These are phyloP conservation scores for Holotrichia oblita DNA, from an alignment of 1,140 invertebrate species.

Conservation along the genomic window DNA sequence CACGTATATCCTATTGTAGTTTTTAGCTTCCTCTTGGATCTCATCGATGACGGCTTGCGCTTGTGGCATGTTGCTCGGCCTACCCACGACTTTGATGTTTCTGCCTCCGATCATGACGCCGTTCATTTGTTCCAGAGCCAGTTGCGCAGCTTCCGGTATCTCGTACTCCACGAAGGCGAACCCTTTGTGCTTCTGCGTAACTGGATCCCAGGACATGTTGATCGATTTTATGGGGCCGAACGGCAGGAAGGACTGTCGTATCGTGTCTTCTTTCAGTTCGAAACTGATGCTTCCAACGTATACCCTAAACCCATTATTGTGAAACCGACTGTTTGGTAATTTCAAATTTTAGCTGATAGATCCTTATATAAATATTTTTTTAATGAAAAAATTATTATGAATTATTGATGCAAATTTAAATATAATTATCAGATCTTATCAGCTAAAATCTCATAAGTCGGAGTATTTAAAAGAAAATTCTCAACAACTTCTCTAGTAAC, in stretches of 20 bases:
- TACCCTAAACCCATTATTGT: conserved; percentile 73
- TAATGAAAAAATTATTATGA: too few species aligned
- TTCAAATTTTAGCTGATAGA: conserved; percentile 9
- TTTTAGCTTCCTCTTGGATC: conserved; percentile 97
- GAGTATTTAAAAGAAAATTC: conserved; percentile 52
- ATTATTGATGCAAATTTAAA: not conserved
- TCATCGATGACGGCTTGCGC: conserved; percentile 99
- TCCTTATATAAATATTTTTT: not conserved
- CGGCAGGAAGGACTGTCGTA: conserved; percentile 95
- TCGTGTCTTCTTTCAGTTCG: conserved; percentile 98
- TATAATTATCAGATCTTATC: conserved; percentile 71
- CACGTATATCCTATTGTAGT: conserved; percentile 97
- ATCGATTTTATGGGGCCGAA: conserved; percentile 99
- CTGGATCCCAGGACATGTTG: conserved; percentile 99
- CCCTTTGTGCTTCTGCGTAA: conserved; percentile 99
- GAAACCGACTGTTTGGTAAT: not conserved
- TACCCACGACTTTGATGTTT: conserved; percentile 79
- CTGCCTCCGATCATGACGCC: conserved; percentile 98
- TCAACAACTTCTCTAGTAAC: conserved; percentile 56
- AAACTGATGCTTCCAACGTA: conserved; percentile 99
- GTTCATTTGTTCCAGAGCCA: conserved; percentile 99
- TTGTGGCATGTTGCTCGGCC: conserved; percentile 99
- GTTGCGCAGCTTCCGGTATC: conserved; percentile 97
- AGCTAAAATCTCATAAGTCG: conserved; percentile 62
- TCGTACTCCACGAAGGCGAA: conserved; percentile 99